phyloP scores from a whole-genome alignment of 2,113 vertebrate genomes.

The Ophthalmolycus amberensis region DNA sequence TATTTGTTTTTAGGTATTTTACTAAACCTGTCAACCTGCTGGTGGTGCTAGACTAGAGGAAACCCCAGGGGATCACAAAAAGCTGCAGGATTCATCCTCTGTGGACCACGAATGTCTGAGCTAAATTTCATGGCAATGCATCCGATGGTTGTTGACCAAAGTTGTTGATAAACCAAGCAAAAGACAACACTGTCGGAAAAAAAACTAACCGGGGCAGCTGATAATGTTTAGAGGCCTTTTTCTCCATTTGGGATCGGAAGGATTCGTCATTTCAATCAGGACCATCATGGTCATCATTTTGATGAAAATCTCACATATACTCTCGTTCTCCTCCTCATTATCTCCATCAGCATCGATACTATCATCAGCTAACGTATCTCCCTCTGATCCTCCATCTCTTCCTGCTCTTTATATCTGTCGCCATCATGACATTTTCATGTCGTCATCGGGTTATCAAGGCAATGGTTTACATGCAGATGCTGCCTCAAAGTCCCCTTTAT shows the following conservation, averaged over 20 bases:
- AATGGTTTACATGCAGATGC: conserved; percentile 21
- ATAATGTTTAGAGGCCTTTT: neutral
- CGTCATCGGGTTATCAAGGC: conserved; percentile 31
- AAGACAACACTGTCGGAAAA: neutral
- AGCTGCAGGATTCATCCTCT: neutral
- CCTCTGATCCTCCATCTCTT: neutral
- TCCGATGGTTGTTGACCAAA: neutral
- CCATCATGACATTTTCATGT: conserved; percentile 41
- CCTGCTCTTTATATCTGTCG: conserved; percentile 17
- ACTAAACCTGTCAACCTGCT: neutral
- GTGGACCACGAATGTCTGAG: neutral
- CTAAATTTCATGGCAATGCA: neutral
- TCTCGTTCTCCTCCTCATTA: conserved; percentile 10
- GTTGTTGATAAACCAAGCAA: neutral
- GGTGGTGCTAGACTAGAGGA: neutral
- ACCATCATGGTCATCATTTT: conserved; percentile 10
- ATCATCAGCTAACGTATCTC: neutral
- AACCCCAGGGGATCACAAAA: neutral
- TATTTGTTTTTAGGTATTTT: neutral
- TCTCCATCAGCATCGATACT: neutral
- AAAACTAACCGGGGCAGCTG: neutral
- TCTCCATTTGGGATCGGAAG: neutral
- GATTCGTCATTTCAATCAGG: conserved; percentile 4
- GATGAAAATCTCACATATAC: conserved; percentile 5
- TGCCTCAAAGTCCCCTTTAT: conserved; percentile 58